Conservation (phyloP, 23 tunicate species). For the Ascidia mentula region DNA sequence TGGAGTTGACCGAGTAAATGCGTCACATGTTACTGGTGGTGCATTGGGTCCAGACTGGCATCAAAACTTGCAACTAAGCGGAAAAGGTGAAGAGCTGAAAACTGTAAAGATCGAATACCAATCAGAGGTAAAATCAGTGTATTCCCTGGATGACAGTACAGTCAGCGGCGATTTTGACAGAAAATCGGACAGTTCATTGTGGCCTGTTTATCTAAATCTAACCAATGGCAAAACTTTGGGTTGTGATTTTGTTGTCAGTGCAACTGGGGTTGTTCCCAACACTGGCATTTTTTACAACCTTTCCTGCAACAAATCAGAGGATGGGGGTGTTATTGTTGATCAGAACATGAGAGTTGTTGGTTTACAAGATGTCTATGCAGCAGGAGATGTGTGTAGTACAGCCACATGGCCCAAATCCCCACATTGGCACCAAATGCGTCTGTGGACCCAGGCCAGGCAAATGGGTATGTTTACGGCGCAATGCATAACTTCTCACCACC, state of each 20-base stretch:
- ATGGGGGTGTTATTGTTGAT: constrained; percentile 79
- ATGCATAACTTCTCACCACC: constrained; percentile 53
- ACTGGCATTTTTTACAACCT: constrained; percentile 28
- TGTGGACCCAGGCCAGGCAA: constrained; percentile 94
- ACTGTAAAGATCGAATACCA: constrained; percentile 46
- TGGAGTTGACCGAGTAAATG: background rate
- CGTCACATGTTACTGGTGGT: constrained; percentile 32
- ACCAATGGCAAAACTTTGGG: constrained; percentile 45
- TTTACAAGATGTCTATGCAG: constrained; percentile 59
- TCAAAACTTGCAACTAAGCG: constrained; percentile 31
- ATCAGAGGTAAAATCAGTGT: constrained; percentile 42
- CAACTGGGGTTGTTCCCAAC: constrained; percentile 85
- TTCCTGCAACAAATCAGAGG: constrained; percentile 15
- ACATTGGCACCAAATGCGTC: constrained; percentile 87
- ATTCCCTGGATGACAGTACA: background rate
- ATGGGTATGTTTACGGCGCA: constrained; percentile 87
- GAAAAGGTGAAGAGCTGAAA: background rate
- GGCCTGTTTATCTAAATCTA: constrained; percentile 60
- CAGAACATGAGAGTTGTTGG: constrained; percentile 75
- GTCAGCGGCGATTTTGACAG: background rate
- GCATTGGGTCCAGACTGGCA: constrained; percentile 97
- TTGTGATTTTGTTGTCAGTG: constrained; percentile 85
- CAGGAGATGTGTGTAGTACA: constrained; percentile 88
- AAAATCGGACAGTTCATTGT: constrained; percentile 16
- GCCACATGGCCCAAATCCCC: constrained; percentile 42